Conservation (phyloP, 2,797 vertebrate species). For the Carapus acus region DNA sequence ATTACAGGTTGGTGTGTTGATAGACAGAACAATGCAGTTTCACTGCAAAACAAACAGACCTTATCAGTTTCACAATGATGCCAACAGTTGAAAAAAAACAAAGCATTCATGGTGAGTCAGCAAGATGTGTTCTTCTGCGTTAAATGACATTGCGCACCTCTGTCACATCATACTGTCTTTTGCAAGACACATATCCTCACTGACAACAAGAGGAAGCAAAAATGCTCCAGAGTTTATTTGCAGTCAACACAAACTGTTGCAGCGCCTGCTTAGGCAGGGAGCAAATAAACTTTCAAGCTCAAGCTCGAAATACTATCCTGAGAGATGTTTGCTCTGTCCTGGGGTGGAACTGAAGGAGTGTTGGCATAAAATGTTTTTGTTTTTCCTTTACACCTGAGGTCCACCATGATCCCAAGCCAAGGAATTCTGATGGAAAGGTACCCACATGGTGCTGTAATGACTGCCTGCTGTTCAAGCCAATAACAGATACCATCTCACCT, state of each 20-base stretch:
- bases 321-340: conserved; percentile 36
- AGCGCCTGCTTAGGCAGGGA: conserved; percentile 17
- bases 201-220: not conserved
- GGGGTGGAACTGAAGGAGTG: conserved; percentile 31
- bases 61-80: conserved; percentile 53
- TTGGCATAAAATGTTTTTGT: conserved; percentile 14
- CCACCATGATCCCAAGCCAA: too few species aligned
- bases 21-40: conserved; percentile 50
- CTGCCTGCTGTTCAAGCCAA: conserved; percentile 8
- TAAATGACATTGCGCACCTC: too few species aligned
- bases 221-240: conserved; percentile 13
- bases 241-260: conserved; percentile 26
- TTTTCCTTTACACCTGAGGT: conserved; percentile 24
- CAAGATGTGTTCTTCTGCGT: conserved; percentile 15
- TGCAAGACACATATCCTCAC: conserved; percentile 1
- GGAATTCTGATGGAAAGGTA: conserved; percentile 8
- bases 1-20: conserved; percentile 13
- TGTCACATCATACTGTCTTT: too few species aligned
- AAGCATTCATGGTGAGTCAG: conserved; percentile 15
- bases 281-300: conserved; percentile 31
- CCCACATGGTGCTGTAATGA: conserved; percentile 3
- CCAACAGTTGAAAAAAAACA: conserved; percentile 14
- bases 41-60: conserved; percentile 38
- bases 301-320: conserved; percentile 15
- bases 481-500: conserved; percentile 18